Percentiles rank a stretch among this genome's conserved stretches.
phyloP scores from a whole-genome alignment of 2,797 vertebrate genomes.

The Parotocinclus haroldoi region DNA sequence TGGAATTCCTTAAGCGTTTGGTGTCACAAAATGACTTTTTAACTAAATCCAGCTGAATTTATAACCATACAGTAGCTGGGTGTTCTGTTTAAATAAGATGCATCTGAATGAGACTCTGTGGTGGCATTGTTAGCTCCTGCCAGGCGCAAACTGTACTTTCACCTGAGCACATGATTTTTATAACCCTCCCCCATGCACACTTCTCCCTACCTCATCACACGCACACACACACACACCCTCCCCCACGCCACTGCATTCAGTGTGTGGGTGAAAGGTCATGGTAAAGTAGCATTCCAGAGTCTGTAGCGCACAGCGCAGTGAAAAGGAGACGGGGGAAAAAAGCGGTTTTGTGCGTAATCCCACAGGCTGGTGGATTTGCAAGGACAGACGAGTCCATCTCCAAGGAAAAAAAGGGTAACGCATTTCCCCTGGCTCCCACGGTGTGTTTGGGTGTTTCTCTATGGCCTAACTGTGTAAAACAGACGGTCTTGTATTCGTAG shows the following conservation, averaged over 20 bases:
- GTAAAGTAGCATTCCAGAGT: conserved; percentile 74
- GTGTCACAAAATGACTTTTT: conserved; percentile 5
- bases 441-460: conserved; percentile 33
- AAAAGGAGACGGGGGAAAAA: conserved; percentile 52
- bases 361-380: conserved; percentile 49
- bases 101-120: no score
- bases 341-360: conserved; percentile 51
- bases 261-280: conserved; percentile 77
- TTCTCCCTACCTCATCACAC: conserved; percentile 18
- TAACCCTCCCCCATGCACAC: conserved; percentile 1
- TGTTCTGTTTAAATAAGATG: no score
- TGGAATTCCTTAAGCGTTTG: neutral
- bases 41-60: neutral
- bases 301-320: conserved; percentile 55
- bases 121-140: neutral
- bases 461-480: conserved; percentile 27
- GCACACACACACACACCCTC: conserved; percentile 46
- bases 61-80: no score
- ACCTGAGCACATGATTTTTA: conserved; percentile 43
- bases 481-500: conserved; percentile 5
- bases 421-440: conserved; percentile 21
- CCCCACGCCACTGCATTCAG: conserved; percentile 57
- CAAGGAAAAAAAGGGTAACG: conserved; percentile 32
- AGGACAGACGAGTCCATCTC: conserved; percentile 37
- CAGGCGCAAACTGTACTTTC: conserved; percentile 39